phyloP scores from a whole-genome alignment of 30 jellyfish, hydroid and myxozoan genomes.

The Chrysaora quinquecirrha region DNA sequence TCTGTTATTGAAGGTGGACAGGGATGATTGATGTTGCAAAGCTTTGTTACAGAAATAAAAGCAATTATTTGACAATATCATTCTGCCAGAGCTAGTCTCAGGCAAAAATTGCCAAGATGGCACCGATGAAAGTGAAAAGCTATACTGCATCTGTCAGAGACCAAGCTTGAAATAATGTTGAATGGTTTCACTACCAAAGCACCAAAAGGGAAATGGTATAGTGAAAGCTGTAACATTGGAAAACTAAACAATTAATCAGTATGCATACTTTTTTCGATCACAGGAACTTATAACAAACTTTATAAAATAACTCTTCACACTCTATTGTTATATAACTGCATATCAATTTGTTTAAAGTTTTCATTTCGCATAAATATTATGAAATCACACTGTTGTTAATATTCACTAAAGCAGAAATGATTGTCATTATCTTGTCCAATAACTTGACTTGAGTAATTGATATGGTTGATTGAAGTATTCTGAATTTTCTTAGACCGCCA shows the following conservation, averaged over 20 bases:
- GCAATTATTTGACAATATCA: background rate
- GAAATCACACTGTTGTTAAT: conserved; percentile 46
- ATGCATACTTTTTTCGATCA: background rate
- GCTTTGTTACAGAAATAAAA: background rate
- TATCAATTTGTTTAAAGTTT: too few species aligned
- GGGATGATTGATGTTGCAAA: conserved; percentile 24
- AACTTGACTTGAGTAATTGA: conserved; percentile 58
- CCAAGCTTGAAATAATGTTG: conserved; percentile 1
- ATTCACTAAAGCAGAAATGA: conserved; percentile 46
- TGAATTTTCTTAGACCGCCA: conserved; percentile 61
- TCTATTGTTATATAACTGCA: too few species aligned
- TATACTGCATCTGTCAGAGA: conserved; percentile 23
- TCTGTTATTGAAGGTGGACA: conserved; percentile 10
- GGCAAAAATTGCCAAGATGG: background rate
- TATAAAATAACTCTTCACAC: too few species aligned
- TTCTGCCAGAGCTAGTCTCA: conserved; percentile 18
- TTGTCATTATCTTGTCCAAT: conserved; percentile 38
- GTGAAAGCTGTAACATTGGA: background rate
- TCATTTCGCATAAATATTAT: conserved; percentile 6
- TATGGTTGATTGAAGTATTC: conserved; percentile 33
- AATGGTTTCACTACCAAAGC: conserved; percentile 32
- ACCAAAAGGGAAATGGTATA: background rate
- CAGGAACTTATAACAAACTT: too few species aligned
- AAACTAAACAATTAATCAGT: background rate
- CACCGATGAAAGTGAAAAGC: conserved; percentile 1